phyloP scores from a whole-genome alignment of 2,888 invertebrate species.

The Bhutanitis thaidina region DNA sequence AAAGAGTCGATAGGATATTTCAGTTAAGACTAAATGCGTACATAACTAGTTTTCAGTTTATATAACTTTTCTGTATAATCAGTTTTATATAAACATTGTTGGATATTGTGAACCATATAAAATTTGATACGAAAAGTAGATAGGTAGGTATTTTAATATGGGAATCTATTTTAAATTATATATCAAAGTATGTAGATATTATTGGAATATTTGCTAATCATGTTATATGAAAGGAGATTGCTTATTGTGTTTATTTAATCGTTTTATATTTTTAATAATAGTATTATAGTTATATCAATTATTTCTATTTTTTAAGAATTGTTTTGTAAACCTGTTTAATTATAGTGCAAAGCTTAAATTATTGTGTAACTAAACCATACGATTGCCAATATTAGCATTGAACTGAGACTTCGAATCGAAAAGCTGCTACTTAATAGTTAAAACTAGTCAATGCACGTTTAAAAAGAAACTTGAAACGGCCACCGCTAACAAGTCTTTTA shows the following conservation, averaged over 20 bases:
- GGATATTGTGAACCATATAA: slow-evolving; percentile 50
- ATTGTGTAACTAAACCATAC: not conserved
- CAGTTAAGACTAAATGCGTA: slow-evolving; percentile 1
- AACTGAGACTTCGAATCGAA: too few species aligned
- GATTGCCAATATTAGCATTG: not conserved
- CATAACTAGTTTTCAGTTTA: slow-evolving; percentile 44
- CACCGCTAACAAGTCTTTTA: too few species aligned
- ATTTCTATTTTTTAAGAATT: slow-evolving; percentile 15
- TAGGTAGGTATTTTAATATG: slow-evolving; percentile 78
- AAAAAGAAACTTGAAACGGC: too few species aligned
- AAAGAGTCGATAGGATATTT: not conserved
- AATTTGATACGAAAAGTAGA: slow-evolving; percentile 76
- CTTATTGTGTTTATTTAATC: slow-evolving; percentile 15
- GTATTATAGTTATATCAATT: slow-evolving; percentile 3
- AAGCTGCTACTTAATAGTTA: too few species aligned
- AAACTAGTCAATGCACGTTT: too few species aligned
- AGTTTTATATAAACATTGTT: slow-evolving; percentile 47
- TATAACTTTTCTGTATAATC: slow-evolving; percentile 46
- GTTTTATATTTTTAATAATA: slow-evolving; percentile 18
- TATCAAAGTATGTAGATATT: slow-evolving; percentile 44
- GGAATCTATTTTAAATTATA: slow-evolving; percentile 65
- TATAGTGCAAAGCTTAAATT: slow-evolving; percentile 1
- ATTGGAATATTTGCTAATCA: slow-evolving; percentile 23
- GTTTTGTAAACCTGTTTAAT: slow-evolving; percentile 10
- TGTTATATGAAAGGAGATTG: slow-evolving; percentile 13